A percentile compares a stretch with the other conserved stretches of the same genome.
Evolutionary conservation across 2,888 invertebrate genomes (phyloP).

Genomic region (Cataglyphis livida): DNA sequence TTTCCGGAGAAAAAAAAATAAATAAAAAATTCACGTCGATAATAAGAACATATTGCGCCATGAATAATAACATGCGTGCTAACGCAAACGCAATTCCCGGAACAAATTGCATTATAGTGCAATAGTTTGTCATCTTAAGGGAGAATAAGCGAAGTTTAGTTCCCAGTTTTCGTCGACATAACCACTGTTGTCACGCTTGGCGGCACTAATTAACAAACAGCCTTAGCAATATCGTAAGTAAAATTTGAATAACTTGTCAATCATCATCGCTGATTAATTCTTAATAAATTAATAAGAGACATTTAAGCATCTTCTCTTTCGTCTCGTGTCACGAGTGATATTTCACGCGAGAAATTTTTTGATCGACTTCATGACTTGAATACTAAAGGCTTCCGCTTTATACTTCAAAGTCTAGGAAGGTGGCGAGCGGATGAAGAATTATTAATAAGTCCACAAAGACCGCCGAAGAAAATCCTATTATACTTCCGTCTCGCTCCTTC

Average conservation of each 20-base stretch:
- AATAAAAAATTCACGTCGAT: neutral
- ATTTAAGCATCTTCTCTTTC: neutral
- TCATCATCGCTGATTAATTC: conserved; percentile 1
- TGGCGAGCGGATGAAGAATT: conserved; percentile 1
- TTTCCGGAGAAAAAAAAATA: neutral
- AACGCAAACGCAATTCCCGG: conserved; percentile 20
- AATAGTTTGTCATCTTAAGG: conserved; percentile 16
- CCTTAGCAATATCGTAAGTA: neutral
- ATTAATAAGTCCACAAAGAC: neutral
- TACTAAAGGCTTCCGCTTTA: neutral
- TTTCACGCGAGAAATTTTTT: neutral
- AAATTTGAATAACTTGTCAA: conserved; percentile 40
- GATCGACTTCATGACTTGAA: neutral
- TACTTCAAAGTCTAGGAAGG: conserved; percentile 11
- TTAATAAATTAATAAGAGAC: conserved; percentile 5
- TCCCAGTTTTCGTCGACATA: conserved; percentile 22
- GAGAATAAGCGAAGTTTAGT: conserved; percentile 48
- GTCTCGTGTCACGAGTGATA: neutral
- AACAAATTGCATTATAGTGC: neutral
- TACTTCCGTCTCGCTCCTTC: neutral
- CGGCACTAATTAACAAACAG: conserved; percentile 54
- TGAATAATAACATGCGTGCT: conserved; percentile 17
- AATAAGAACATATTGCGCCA: neutral
- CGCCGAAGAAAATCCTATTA: conserved; percentile 32
- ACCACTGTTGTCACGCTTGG: neutral